Evolutionary conservation across 2,113 vertebrate genomes (phyloP).

Genomic region (Xyliphius kryptos): DNA sequence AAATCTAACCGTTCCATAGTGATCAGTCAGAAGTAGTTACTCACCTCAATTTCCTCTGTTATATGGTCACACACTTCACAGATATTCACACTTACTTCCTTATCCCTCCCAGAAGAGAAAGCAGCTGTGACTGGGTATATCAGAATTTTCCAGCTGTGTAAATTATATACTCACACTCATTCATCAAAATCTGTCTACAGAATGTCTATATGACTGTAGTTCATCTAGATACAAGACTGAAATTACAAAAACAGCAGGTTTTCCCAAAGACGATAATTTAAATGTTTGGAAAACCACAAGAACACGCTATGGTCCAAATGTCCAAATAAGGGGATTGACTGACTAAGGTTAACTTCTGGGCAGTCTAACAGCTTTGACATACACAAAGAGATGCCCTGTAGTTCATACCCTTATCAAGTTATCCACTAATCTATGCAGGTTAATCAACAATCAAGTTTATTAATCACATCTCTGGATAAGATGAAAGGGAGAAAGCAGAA

Average conservation of each 20-base stretch:
- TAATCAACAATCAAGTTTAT: slow-evolving; percentile 63
- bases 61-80: too few species aligned
- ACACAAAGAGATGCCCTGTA: slow-evolving; percentile 35
- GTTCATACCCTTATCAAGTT: slow-evolving; percentile 60
- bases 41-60: too few species aligned
- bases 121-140: slow-evolving; percentile 31
- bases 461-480: too few species aligned
- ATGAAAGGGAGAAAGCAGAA: too few species aligned
- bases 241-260: slow-evolving; percentile 31
- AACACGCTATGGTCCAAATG: background rate
- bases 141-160: slow-evolving; percentile 24
- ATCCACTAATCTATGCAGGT: slow-evolving; percentile 73
- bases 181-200: slow-evolving; percentile 8
- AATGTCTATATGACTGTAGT: slow-evolving; percentile 7
- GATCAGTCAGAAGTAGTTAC: background rate
- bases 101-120: slow-evolving; percentile 24
- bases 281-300: too few species aligned
- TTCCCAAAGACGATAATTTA: too few species aligned
- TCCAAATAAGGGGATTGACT: background rate
- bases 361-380: too few species aligned
- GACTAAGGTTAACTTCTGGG: slow-evolving; percentile 12
- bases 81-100: slow-evolving; percentile 12
- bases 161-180: slow-evolving; percentile 19
- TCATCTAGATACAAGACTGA: slow-evolving; percentile 10
- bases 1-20: slow-evolving; percentile 65